Evolutionary conservation across 30 jellyfish, hydroid and myxozoan species (phyloP).

Genomic region (Hydractinia symbiolongicarpus): DNA sequence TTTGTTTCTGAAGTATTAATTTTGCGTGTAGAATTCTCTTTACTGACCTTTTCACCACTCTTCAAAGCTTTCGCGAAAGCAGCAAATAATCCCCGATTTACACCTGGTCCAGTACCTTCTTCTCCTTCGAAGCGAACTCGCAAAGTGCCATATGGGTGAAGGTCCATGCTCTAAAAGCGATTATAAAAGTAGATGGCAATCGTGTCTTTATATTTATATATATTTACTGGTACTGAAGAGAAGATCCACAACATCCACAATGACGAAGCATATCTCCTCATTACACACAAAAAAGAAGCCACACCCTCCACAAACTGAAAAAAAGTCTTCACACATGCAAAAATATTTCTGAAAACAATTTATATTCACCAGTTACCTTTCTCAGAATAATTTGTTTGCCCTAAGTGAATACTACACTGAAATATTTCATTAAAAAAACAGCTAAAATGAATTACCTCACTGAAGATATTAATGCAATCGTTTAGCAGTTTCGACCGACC

Average conservation of each 20-base stretch:
- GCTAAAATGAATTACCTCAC: conserved; percentile 34
- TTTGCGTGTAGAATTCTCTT: not conserved
- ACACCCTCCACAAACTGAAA: too few species aligned
- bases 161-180: conserved; percentile 42
- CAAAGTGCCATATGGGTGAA: conserved; percentile 74
- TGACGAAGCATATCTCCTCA: too few species aligned
- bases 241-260: too few species aligned
- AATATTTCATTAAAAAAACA: too few species aligned
- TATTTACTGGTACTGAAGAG: too few species aligned
- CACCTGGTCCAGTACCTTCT: conserved; percentile 99
- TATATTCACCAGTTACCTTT: too few species aligned
- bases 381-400: too few species aligned
- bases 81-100: conserved; percentile 76
- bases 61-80: conserved; percentile 64
- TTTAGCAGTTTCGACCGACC: conserved; percentile 41
- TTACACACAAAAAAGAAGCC: too few species aligned
- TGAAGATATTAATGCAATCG: conserved; percentile 45
- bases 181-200: not conserved
- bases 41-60: conserved; percentile 27
- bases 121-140: conserved; percentile 89
- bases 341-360: too few species aligned
- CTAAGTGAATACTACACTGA: too few species aligned
- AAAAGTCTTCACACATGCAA: too few species aligned
- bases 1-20: conserved; percentile 12
- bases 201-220: too few species aligned